Evolutionary conservation across 2,797 vertebrate genomes (phyloP).

Genomic region (Gymnodraco acuticeps): DNA sequence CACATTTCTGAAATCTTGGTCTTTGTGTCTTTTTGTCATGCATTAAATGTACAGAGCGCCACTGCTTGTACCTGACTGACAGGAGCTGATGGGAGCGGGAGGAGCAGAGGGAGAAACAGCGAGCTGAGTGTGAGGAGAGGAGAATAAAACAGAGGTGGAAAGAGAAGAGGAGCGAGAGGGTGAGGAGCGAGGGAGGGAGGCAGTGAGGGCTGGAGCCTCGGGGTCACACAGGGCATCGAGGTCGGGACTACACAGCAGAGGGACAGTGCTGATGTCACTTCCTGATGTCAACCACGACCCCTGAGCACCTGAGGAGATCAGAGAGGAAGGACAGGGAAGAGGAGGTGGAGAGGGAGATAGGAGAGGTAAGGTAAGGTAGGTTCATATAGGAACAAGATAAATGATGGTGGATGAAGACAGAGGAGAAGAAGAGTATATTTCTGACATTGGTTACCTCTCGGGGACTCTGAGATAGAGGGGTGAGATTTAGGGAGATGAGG

Average conservation of each 20-base stretch:
- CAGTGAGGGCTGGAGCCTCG: slow-evolving; percentile 42
- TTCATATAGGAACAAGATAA: not conserved
- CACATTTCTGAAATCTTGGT: too few species aligned
- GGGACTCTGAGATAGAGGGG: slow-evolving; percentile 49
- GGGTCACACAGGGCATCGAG: slow-evolving; percentile 86
- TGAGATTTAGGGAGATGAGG: slow-evolving; percentile 42
- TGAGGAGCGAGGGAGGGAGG: slow-evolving; percentile 55
- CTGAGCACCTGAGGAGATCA: slow-evolving; percentile 47
- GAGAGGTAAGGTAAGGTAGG: not conserved
- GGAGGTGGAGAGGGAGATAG: not conserved
- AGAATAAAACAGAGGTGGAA: slow-evolving; percentile 44
- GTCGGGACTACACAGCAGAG: slow-evolving; percentile 82
- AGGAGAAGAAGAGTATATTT: not conserved
- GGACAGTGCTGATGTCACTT: slow-evolving; percentile 64
- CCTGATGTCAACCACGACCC: slow-evolving; percentile 32
- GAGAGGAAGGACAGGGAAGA: slow-evolving; percentile 5
- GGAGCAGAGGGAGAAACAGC: slow-evolving; percentile 45
- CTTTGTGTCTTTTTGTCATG: too few species aligned
- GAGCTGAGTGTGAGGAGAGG: slow-evolving; percentile 46
- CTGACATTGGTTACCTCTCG: slow-evolving; percentile 61
- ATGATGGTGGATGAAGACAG: not conserved
- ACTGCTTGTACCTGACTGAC: slow-evolving; percentile 70
- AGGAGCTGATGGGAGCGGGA: slow-evolving; percentile 44
- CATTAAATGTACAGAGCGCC: too few species aligned
- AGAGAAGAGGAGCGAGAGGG: slow-evolving; percentile 43